A percentile compares a stretch with the other conserved stretches of the same genome.
phyloP scores from a whole-genome alignment of 2,113 vertebrate species.

The Stigmatopora argus region DNA sequence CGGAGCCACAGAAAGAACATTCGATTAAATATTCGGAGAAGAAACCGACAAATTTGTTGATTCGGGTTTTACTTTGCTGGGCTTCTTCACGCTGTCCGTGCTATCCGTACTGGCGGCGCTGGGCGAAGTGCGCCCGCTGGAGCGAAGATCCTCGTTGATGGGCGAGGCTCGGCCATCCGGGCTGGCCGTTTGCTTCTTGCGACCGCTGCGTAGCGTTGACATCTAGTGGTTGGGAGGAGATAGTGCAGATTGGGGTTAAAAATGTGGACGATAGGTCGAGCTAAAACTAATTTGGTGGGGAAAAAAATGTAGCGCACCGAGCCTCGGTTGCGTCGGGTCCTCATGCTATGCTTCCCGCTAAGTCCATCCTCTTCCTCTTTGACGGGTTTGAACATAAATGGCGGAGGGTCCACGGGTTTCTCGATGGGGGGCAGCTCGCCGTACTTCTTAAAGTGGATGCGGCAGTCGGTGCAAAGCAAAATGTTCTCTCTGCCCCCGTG shows the following conservation, averaged over 20 bases:
- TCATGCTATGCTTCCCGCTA: constrained; percentile 99
- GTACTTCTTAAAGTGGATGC: constrained; percentile 99
- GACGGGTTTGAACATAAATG: constrained; percentile 99
- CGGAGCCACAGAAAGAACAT: constrained; percentile 4
- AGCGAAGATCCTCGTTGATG: constrained; percentile 89
- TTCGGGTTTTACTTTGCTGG: constrained; percentile 78
- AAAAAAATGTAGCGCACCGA: constrained; percentile 71
- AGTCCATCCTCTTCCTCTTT: constrained; percentile 99
- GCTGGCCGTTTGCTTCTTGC: constrained; percentile 96
- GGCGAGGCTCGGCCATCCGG: constrained; percentile 92
- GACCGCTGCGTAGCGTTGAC: constrained; percentile 97
- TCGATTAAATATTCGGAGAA: constrained; percentile 2
- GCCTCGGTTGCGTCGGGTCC: constrained; percentile 94
- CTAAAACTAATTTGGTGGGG: neutral
- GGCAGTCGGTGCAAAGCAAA: constrained; percentile 92
- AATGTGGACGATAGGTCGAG: neutral
- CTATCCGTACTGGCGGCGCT: constrained; percentile 95
- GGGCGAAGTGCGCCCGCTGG: constrained; percentile 91
- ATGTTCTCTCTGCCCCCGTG: constrained; percentile 98
- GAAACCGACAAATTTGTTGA: fast-evolving
- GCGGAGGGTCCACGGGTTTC: constrained; percentile 96
- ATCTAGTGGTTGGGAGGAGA: constrained; percentile 69
- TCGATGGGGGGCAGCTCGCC: constrained; percentile 96
- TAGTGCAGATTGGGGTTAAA: neutral
- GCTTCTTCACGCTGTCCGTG: constrained; percentile 89